Percentiles rank a stretch among this genome's conserved stretches.
Evolutionary conservation across 2,113 vertebrate genomes (phyloP).

Genomic region (Nibea coibor): DNA sequence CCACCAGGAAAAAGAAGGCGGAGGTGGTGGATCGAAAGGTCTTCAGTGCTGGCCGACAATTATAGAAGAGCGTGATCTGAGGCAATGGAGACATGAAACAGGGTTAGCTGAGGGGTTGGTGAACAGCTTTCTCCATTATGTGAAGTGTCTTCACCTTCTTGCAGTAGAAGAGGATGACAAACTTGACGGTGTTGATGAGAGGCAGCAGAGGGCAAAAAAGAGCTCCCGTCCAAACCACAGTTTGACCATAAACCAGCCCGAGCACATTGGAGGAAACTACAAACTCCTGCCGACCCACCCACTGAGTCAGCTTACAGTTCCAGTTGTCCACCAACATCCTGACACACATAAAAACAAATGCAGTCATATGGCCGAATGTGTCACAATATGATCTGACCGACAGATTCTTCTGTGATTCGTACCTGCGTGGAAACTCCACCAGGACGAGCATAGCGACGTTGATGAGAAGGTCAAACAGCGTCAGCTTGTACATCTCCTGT

Average conservation of each 20-base stretch:
- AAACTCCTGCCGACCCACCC: constrained; percentile 88
- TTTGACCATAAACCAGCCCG: constrained; percentile 89
- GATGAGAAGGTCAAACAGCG: constrained; percentile 89
- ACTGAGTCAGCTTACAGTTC: constrained; percentile 78
- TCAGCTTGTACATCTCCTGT: constrained; percentile 94
- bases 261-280: constrained; percentile 87
- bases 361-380: not conserved
- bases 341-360: constrained; percentile 25
- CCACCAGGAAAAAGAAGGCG: constrained; percentile 89
- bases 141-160: constrained; percentile 84
- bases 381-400: not conserved
- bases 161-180: constrained; percentile 88
- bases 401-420: constrained; percentile 17
- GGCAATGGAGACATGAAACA: not conserved
- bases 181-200: constrained; percentile 88
- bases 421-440: constrained; percentile 91
- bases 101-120: not conserved
- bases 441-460: constrained; percentile 82
- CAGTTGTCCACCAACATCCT: constrained; percentile 87
- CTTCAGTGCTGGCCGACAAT: constrained; percentile 87
- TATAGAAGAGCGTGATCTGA: constrained; percentile 87
- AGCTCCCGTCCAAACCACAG: constrained; percentile 90
- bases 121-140: not conserved
- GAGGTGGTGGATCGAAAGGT: constrained; percentile 89
- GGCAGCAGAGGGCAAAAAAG: constrained; percentile 91